Evolutionary conservation across 2,888 invertebrate genomes (phyloP), one percentile per base, ranked within the genome.

Genomic region (Amphipoea lucens): DNA sequence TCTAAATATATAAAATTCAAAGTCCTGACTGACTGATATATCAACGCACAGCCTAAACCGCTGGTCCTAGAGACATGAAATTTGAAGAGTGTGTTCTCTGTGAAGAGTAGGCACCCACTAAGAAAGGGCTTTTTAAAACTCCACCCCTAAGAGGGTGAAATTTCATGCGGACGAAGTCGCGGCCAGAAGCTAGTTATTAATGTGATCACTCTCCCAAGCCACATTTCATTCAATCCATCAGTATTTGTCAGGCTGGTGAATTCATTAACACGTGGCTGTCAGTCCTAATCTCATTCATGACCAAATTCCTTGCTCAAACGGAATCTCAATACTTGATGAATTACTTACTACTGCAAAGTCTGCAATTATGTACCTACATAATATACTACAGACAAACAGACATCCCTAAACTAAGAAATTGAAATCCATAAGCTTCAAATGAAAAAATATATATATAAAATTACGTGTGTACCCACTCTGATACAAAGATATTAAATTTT

Each of bases 291-390:
- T 36, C 45, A 78, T 81, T 76, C 65, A 85, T 54, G 67, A 5
- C 48, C 69, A 60, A 83, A 84, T 78, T 81, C 69, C 73, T 67
- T 60, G 36, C n/a, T 67, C n/a, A 76, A 76, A 81, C 75, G 17
- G 40, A 60, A 76, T 69, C 74, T 51, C n/a, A 72, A 77, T 74
- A 74, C 40, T 65, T 67, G 40, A 85, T 81, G 63, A 85, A 81
- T 78, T 51, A 81, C 62, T 78, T 48, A 78, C 42, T 69, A 54
- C n/a, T 57, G 14, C n/a, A 5, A 2, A 67, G 40, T 45, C 6
- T 3, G 2, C 2, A 23, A n/a, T 9, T 1, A 23, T 23, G 9
- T 57, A 57, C 23, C 1, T 57, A 57, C 23, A 11, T 23, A 57
- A 40, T 60, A 14, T 17, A 63, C n/a, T 29, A 68, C 54, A 54